Conservation (phyloP, 35 echinoderm and acorn worm genomes). For the Stichopus chloronotus region DNA sequence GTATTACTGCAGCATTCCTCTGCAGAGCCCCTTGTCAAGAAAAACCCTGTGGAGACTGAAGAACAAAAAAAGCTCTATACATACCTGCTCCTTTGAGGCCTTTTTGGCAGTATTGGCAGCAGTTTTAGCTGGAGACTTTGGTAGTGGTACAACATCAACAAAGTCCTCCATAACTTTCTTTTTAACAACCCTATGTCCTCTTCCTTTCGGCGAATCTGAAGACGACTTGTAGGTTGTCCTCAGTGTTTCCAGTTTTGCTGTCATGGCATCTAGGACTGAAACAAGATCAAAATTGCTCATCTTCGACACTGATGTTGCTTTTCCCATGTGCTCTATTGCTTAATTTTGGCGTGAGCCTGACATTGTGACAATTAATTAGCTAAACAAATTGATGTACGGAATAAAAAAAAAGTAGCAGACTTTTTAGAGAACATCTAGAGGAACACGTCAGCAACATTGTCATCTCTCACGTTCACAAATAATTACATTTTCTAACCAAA, state of each 20-base stretch:
- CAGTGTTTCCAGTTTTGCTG: neutral
- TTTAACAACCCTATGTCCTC: slow-evolving; percentile 23
- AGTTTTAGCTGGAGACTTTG: neutral
- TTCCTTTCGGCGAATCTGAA: slow-evolving; percentile 33
- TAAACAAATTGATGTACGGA: too few species aligned
- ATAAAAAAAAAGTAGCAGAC: too few species aligned
- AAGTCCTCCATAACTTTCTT: slow-evolving; percentile 21
- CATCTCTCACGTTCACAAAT: too few species aligned
- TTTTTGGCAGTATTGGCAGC: neutral
- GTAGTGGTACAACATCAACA: neutral
- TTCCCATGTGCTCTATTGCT: too few species aligned
- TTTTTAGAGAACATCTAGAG: too few species aligned
- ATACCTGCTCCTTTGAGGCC: neutral
- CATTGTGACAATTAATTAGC: too few species aligned
- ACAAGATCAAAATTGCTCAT: neutral
- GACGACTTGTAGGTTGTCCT: neutral
- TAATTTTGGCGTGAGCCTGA: too few species aligned
- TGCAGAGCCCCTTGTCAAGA: too few species aligned
- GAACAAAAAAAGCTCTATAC: neutral
- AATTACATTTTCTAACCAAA: too few species aligned
- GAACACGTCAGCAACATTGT: too few species aligned
- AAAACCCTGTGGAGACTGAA: neutral
- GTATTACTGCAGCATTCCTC: too few species aligned
- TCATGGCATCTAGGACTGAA: slow-evolving; percentile 10
- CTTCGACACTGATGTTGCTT: too few species aligned